Evolutionary conservation across 2,888 invertebrate genomes (phyloP), one percentile per base, ranked within the genome.

Genomic region (Euplagia quadripunctaria): DNA sequence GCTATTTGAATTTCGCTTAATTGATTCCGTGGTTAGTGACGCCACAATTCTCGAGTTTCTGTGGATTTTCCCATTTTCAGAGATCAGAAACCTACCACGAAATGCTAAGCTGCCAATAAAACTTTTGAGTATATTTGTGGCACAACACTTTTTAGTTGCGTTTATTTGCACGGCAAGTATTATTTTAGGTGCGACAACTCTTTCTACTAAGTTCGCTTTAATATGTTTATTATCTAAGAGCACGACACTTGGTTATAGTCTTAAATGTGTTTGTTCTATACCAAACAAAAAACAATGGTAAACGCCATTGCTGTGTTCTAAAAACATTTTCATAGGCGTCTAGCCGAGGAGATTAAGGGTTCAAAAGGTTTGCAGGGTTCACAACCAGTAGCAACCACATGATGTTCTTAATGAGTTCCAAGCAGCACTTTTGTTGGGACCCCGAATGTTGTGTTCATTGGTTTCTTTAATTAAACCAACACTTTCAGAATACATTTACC

Each of bases 1-100:
- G 75, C 51, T 75, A 70, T 78, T 82, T 72, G 72, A 78, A 77
- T 77, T 78, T 74, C 43, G 64, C 63, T 77, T 76, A 82, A 83
- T 83, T 79, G 80, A 84, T 80, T 77, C 77, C 71, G 69, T 77
- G 66, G 73, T 64, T 73, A 70, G 70, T 20, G n/a, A n/a, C 31
- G 51, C 72, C 52, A 72, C 16, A 63, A 68, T 43, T 67, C 17
- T 43, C 31, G 17, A 41, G 43, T 42, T 73, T 66, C 43, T 31
- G 31, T 8, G 61, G 70, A 67, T 63, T 52, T 63, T 68, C 49
- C 41, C 31, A 72, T 68, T 41, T 43, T 66, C 1, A 42, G 16
- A 46, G 9, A 64, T 41, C 3, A 17, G 14, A 58, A 41, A 12
- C 42, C 1, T 70, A 42, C 55, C 42, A 43, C 55, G 42, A 55